Percentiles rank a stretch among this genome's conserved stretches.
phyloP scores from a whole-genome alignment of 2,888 invertebrate species.

The Leptopilina myrica region DNA sequence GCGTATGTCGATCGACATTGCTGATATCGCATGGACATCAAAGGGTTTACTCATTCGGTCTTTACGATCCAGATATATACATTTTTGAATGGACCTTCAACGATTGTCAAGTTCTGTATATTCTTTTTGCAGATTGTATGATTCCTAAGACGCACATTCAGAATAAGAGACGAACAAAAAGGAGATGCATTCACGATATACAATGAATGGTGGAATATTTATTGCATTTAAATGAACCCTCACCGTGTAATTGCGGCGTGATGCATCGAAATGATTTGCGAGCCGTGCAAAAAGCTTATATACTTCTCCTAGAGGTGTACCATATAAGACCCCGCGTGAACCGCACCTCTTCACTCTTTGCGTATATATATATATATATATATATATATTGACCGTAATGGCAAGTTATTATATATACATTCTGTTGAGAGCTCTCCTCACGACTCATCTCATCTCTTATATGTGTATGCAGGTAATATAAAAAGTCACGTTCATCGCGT shows the following conservation, averaged over 20 bases:
- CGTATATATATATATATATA: constrained; percentile 5
- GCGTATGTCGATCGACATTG: constrained; percentile 68
- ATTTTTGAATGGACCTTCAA: constrained; percentile 33
- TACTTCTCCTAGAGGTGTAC: constrained; percentile 50
- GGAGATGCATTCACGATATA: constrained; percentile 60
- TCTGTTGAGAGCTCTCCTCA: constrained; percentile 41
- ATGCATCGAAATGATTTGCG: constrained; percentile 75
- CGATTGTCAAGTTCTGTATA: constrained; percentile 40
- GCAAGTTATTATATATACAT: constrained; percentile 42
- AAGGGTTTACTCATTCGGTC: constrained; percentile 60
- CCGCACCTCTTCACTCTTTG: constrained; percentile 47
- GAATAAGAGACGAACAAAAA: not conserved
- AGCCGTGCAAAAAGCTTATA: constrained; percentile 63
- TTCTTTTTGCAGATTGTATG: no score
- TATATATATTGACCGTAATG: constrained; percentile 49
- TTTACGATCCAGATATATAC: constrained; percentile 21
- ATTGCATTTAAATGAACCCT: constrained; percentile 75
- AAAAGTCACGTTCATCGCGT: constrained; percentile 44
- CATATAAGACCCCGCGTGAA: constrained; percentile 44
- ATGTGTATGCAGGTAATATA: constrained; percentile 26
- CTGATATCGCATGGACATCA: constrained; percentile 73
- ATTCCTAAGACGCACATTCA: constrained; percentile 19
- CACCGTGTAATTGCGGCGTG: constrained; percentile 75
- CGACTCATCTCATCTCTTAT: constrained; percentile 50
- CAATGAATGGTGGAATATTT: constrained; percentile 74